These are phyloP conservation scores for Paralichthys olivaceus DNA, from an alignment of 2,113 vertebrate genomes.

Conservation along the genomic window DNA sequence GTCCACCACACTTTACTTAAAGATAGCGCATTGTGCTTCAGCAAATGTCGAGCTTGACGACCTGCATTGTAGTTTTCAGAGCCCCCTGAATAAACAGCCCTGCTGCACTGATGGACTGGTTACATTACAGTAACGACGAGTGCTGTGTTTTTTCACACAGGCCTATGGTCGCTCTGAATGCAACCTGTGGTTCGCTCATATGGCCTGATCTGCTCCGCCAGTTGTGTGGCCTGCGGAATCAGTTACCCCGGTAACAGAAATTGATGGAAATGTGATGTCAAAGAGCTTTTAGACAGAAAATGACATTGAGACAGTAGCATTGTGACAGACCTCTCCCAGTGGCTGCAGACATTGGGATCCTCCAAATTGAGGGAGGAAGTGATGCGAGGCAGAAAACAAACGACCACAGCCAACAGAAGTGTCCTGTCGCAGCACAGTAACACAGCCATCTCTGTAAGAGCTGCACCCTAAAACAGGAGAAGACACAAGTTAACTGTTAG, in stretches of 20 bases:
- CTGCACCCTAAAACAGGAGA: conserved; percentile 70
- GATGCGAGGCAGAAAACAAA: conserved; percentile 78
- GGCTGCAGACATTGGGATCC: conserved; percentile 99
- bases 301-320: too few species aligned
- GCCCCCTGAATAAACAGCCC: too few species aligned
- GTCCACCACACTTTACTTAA: too few species aligned
- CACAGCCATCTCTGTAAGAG: conserved; percentile 83
- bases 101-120: too few species aligned
- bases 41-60: too few species aligned
- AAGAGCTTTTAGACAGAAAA: neutral
- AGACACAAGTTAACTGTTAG: neutral
- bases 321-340: conserved; percentile 95
- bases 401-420: conserved; percentile 79
- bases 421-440: conserved; percentile 64
- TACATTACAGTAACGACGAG: too few species aligned
- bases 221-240: neutral
- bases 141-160: too few species aligned
- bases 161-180: too few species aligned
- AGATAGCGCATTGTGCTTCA: too few species aligned
- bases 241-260: neutral
- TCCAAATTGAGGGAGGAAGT: conserved; percentile 90
- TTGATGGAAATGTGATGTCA: neutral
- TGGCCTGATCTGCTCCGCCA: too few species aligned
- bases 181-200: neutral
- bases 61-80: too few species aligned